Conservation (phyloP, 1,140 invertebrate species). For the Panagrolaimus sp. region DNA sequence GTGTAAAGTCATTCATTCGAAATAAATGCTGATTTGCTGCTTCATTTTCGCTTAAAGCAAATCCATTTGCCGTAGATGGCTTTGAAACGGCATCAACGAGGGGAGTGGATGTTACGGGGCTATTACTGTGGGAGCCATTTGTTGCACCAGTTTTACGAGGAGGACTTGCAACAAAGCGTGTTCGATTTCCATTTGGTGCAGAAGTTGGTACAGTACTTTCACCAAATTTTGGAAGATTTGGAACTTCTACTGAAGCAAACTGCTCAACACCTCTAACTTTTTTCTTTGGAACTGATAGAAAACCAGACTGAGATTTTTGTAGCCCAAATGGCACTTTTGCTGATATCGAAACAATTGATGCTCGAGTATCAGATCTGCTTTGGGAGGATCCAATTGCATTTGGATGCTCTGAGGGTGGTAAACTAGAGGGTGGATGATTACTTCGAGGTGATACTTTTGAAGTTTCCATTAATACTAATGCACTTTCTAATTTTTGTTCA, state of each 20-base stretch:
- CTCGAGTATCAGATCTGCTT: neutral
- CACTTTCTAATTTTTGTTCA: slow-evolving; percentile 11
- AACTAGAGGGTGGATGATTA: neutral
- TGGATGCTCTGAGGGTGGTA: slow-evolving; percentile 10
- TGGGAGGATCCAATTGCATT: neutral
- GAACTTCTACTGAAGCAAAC: slow-evolving; percentile 8
- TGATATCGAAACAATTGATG: slow-evolving; percentile 4
- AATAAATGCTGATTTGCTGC: slow-evolving; percentile 6
- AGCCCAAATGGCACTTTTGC: slow-evolving; percentile 12
- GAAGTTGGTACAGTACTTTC: neutral
- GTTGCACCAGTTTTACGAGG: neutral
- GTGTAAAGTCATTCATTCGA: slow-evolving; percentile 14
- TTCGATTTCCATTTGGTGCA: neutral
- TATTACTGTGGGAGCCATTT: neutral
- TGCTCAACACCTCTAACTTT: slow-evolving; percentile 5
- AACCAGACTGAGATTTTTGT: neutral
- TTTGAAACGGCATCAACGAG: neutral
- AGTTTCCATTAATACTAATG: slow-evolving; percentile 2
- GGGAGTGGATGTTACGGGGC: neutral
- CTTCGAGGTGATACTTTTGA: slow-evolving; percentile 3
- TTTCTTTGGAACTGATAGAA: neutral
- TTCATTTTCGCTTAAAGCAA: slow-evolving; percentile 13
- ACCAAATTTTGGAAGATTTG: slow-evolving; percentile 4
- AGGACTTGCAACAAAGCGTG: neutral
- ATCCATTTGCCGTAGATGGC: slow-evolving; percentile 6